Evolutionary conservation across 2,888 invertebrate genomes (phyloP), one percentile per base, ranked within the genome.

Genomic region (Scaptomyza tumidula): DNA sequence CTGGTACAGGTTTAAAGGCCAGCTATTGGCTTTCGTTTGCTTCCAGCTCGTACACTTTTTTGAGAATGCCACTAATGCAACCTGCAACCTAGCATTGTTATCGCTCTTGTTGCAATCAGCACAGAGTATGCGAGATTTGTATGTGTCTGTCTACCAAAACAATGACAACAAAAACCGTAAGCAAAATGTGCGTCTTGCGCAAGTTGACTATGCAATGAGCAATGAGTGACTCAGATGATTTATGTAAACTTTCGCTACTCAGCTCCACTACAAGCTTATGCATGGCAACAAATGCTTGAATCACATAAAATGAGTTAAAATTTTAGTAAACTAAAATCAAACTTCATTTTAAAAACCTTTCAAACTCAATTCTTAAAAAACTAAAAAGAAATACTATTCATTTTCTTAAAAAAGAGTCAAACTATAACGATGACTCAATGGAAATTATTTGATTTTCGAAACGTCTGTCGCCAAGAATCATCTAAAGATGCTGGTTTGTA

Each of bases 21-120:
- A 10, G 31, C 50, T 48, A 31, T 27, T 14, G 35, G 27, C 44
- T 46, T 41, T 50, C 31, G 14, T 37, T 10, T 43, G 35, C 37
- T 56, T 1, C 35, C 2, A 14, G 33, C 19, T 29, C n/a, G 27
- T 9, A 9, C 46, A 16, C 29, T 46, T 50, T 59, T 49, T 54
- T 75, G 62, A 24, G 46, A 44, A 44, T 62, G 62, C 58, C 57
- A 55, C 70, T 69, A 54, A 56, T 69, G 76, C 57, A 57, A 57
- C 16, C 50, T 44, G 46, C 56, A 63, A 56, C 19, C 52, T 33
- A 41, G 43, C 66, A 56, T 58, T 66, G 77, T 58, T 44, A 16
- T 41, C 24, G 44, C 66, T 45, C 41, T 19, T 31, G 43, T 41
- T 50, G 57, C 66, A 71, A 45, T 43, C 48, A 52, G 39, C 29